Base-by-base conservation (phyloP, 2,797 vertebrate genomes). In the Discoglossus pictus region DNA sequence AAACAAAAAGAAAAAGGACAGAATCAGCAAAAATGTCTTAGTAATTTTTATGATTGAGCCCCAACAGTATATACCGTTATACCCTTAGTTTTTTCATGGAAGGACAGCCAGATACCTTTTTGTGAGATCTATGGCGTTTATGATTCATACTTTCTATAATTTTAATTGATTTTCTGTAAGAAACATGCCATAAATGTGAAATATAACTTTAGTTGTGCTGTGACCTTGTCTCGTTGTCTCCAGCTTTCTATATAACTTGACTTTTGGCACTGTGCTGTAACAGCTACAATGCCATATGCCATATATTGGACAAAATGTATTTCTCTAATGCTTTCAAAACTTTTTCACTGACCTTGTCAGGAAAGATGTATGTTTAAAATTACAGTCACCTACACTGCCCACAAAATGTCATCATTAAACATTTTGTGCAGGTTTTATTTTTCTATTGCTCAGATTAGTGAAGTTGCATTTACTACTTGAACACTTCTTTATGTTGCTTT, bases 231-330 rank as follows among this genome's bases (percentile, higher is more conserved):
- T 48, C n/a, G 17, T 34, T 34, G 44, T 64, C 64, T 64, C 36
- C 20, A 44, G 52, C 43, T 71, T 64, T 64, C 68, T 44, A 34
- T 64, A 43, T 64, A 71, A 71, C 53, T 64, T 71, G 68, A 71
- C 68, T 71, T 64, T 59, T 71, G 68, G 61, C 68, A 64, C 53
- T 1, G 53, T 31, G 52, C 23, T 31, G 36, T n/a, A 50, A 43
- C 52, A 24, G 61, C 60, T 64, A 59, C 60, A 51, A 64, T 71
- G 61, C 68, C 52, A 50, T 55, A 54, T 62, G 58, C 58, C 59
- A 55, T 71, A 71, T 64, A 71, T 64, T 71, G 68, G 68, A 36
- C 53, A 71, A 63, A 71, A 71, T 71, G 44, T 42, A 71, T 71
- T 71, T 71, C 61, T 51, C 21, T 71, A 58, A 71, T 50, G 60